These are phyloP conservation scores for Heterotis niloticus DNA, from an alignment of 2,113 vertebrate species.

Conservation along the genomic window DNA sequence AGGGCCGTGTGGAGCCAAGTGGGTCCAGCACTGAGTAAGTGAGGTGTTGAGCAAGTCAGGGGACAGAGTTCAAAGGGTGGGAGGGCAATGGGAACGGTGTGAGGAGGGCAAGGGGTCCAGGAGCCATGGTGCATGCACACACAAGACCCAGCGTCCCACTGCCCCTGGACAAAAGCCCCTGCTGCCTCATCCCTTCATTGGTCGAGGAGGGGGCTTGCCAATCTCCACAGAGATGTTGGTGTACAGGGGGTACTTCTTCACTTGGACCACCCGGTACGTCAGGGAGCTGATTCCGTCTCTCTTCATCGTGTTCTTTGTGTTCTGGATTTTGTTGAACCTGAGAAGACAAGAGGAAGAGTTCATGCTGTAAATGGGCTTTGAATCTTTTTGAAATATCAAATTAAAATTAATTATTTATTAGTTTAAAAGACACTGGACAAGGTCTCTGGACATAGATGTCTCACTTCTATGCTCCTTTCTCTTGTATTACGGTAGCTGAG, in stretches of 20 bases:
- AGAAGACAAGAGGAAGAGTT: conserved; percentile 22
- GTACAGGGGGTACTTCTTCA: conserved; percentile 83
- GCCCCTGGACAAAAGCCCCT: neutral
- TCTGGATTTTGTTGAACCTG: conserved; percentile 98
- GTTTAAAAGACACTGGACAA: no score
- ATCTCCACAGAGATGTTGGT: conserved; percentile 97
- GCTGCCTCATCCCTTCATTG: conserved; percentile 71
- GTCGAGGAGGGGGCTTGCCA: conserved; percentile 81
- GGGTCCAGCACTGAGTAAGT: conserved; percentile 4
- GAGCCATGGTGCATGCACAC: neutral
- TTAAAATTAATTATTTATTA: neutral
- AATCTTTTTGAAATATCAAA: neutral
- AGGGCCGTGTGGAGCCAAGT: neutral
- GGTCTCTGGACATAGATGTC: no score
- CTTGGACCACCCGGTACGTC: conserved; percentile 81
- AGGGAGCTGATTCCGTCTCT: conserved; percentile 91
- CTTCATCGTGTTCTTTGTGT: conserved; percentile 97
- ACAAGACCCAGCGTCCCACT: neutral
- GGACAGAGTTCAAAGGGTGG: neutral
- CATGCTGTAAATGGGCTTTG: conserved; percentile 1
- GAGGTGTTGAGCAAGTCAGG: neutral
- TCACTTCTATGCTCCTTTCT: no score
- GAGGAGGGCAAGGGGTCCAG: neutral
- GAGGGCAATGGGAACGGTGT: neutral
- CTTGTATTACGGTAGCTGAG: no score